Percentiles rank a stretch among this genome's conserved stretches.
These are phyloP conservation scores for Garrulus glandarius DNA, from an alignment of 2,797 vertebrate species.

Conservation along the genomic window DNA sequence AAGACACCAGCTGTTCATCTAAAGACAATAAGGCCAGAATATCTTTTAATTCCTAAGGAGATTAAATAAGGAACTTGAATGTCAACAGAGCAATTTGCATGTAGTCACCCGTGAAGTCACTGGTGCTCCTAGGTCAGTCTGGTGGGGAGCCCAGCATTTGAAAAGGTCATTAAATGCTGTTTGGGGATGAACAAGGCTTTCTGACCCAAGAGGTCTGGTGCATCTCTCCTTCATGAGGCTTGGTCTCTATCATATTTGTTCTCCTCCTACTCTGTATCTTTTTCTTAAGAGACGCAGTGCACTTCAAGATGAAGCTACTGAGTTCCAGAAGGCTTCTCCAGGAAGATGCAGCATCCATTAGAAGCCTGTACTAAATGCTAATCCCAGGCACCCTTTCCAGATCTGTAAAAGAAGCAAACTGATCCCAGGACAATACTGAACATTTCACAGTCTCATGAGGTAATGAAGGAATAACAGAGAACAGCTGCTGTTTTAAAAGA, in stretches of 20 bases:
- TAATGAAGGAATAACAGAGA: neutral
- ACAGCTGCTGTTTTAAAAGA: neutral
- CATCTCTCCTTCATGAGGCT: neutral
- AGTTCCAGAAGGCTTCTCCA: neutral
- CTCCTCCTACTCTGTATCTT: neutral
- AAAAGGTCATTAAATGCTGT: neutral
- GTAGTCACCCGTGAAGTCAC: neutral
- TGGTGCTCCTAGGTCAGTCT: neutral
- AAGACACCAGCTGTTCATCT: constrained; percentile 10
- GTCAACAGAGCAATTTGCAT: neutral
- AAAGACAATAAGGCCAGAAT: neutral
- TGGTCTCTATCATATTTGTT: neutral
- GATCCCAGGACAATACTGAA: neutral
- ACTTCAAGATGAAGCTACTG: neutral
- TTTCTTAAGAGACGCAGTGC: neutral
- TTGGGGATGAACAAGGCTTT: neutral
- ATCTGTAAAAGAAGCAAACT: neutral
- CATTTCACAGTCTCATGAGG: neutral
- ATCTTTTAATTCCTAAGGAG: neutral
- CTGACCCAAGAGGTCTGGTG: neutral
- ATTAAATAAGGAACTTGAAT: neutral
- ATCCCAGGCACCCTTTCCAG: neutral
- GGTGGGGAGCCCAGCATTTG: neutral
- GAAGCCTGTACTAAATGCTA: neutral
- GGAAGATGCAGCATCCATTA: neutral